Base-by-base conservation (phyloP, 2,888 invertebrate species). In the Apeira syringaria region DNA sequence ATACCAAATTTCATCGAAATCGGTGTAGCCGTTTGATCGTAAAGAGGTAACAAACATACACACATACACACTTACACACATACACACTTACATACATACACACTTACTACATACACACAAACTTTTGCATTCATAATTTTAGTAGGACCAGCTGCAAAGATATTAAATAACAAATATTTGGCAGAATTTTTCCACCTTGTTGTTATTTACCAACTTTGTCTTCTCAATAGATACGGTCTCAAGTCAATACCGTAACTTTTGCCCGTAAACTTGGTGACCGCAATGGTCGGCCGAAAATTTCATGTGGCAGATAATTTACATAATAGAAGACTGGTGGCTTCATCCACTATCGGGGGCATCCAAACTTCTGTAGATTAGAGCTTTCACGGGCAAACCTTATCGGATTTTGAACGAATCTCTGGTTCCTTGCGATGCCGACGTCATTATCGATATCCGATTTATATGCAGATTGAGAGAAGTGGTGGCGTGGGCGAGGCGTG, bases 401-500 rank as follows among this genome's bases (percentile, higher is more conserved):
- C 86, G 82, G 83, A 84, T 87, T 87, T 83, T 74, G 82, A 83
- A 80, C 78, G 85, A 83, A 85, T 82, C 88, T 85, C 68, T 79
- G 83, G 74, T 78, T 81, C 78, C 84, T 86, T 81, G 78, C 79
- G 81, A 82, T 80, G 73, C 80, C 78, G 79, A 81, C 80, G 80
- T 85, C 84, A 88, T 88, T 87, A 88, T 85, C 82, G 83, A 80
- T 84, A 87, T 84, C 82, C 89, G 86, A 90, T 90, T 88, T 89
- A 89, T 88, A 90, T 90, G 90, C 86, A 90, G 87, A 90, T 90
- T 84, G 74, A 61, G 60, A 75, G 77, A 76, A 84, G 78, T 73
- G 72, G 61, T 54, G 58, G 61, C 56, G 61, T 59, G 68, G 68
- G 62, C 46, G 67, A 56, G 65, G 54, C 57, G 50, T 52, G 56